A percentile compares a stretch with the other conserved stretches of the same genome.
These are phyloP conservation scores for Ascaphus truei DNA, from an alignment of 2,113 vertebrate species.

Conservation along the genomic window DNA sequence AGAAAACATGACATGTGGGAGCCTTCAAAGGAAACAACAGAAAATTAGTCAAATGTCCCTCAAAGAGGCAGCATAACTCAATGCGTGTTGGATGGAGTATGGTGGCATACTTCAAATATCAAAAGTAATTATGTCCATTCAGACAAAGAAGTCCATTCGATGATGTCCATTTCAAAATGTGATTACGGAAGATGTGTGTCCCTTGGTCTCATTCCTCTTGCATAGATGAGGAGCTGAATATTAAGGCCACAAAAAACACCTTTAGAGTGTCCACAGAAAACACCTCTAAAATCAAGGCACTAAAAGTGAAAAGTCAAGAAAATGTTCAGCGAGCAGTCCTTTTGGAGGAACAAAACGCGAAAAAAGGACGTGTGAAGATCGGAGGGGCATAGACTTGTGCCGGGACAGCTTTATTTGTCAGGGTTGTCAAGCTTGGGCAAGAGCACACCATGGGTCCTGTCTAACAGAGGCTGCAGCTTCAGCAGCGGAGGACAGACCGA, in stretches of 20 bases:
- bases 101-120: slow-evolving; percentile 31
- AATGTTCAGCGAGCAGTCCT: slow-evolving; percentile 46
- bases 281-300: slow-evolving; percentile 61
- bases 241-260: slow-evolving; percentile 45
- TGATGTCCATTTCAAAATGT: neutral
- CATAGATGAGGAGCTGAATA: slow-evolving; percentile 49
- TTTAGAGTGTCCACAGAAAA: slow-evolving; percentile 32
- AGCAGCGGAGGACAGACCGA: slow-evolving; percentile 77
- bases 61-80: slow-evolving; percentile 32
- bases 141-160: neutral
- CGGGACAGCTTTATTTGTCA: slow-evolving; percentile 34
- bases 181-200: slow-evolving; percentile 1
- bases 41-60: neutral
- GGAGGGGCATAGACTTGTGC: slow-evolving; percentile 21
- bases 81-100: slow-evolving; percentile 14
- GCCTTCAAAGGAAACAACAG: neutral
- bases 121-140: neutral
- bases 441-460: slow-evolving; percentile 90
- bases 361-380: neutral
- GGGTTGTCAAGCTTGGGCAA: slow-evolving; percentile 83
- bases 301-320: slow-evolving; percentile 44
- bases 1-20: neutral
- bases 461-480: slow-evolving; percentile 83
- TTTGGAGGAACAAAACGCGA: neutral
- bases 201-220: slow-evolving; percentile 52